Percentiles rank a stretch among this genome's conserved stretches.
These are phyloP conservation scores for Pangasius macronema DNA, from an alignment of 2,797 vertebrate genomes.

Conservation along the genomic window DNA sequence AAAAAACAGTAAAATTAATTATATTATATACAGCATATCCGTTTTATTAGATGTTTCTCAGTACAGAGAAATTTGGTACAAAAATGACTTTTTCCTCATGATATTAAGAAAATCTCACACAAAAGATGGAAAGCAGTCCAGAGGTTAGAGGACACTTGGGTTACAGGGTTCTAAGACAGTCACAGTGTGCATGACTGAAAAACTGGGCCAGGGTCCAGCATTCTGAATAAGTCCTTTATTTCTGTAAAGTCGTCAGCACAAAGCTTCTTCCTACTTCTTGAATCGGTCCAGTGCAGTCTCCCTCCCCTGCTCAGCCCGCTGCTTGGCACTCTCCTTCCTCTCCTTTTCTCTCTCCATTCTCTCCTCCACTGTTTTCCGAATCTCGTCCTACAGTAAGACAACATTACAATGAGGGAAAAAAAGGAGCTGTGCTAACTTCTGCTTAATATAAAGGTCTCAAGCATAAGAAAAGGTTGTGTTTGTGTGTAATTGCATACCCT, in stretches of 20 bases:
- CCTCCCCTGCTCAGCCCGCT: conserved; percentile 14
- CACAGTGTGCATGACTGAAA: neutral
- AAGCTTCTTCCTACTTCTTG: conserved; percentile 66
- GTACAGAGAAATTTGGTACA: neutral
- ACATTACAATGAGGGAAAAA: neutral
- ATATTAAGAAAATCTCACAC: neutral
- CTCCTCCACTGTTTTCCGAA: conserved; percentile 71
- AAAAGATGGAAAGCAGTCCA: neutral
- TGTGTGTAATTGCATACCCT: conserved; percentile 71
- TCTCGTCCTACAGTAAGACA: conserved; percentile 69
- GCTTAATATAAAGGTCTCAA: neutral
- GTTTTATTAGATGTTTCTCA: neutral
- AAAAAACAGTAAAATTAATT: neutral
- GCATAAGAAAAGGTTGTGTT: neutral
- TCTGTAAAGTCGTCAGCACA: neutral
- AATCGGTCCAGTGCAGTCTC: conserved; percentile 83
- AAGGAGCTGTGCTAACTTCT: neutral
- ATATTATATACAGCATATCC: neutral
- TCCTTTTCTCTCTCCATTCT: conserved; percentile 63
- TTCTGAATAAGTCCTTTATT: conserved; percentile 21
- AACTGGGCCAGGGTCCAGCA: neutral
- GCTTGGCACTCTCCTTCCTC: conserved; percentile 50
- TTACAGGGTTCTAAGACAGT: neutral
- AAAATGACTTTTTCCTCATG: neutral
- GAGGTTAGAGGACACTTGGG: neutral